Evolutionary conservation across 37 sponge, comb jelly and placozoan species (phyloP), one percentile per base, ranked within the genome.

Genomic region (Ephydatia muelleri): DNA sequence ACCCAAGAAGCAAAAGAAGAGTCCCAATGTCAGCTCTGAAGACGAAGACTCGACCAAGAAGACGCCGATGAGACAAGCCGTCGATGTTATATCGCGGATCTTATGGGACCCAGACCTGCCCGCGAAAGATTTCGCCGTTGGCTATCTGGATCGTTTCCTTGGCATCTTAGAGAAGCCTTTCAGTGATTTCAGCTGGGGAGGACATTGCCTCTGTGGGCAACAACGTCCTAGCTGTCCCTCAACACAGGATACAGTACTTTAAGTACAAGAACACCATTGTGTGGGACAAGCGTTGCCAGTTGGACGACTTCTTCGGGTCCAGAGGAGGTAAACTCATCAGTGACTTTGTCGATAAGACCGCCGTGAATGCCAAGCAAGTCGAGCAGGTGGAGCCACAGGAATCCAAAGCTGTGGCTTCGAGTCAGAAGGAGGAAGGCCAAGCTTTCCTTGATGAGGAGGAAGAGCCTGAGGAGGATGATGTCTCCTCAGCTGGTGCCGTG

Each of bases 171-270:
- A 98, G 77, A 94, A 96, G 65, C 92, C 95, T 4, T 98, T 98
- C 71, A 68, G 25, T 26, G 83, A 85, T 21, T 98, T 98, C 72
- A 90, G 92, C 86, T 98, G 99, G 99, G n/a, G 97, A 96, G 79
- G 95, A 98, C 39, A 68, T 98, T 2, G 82, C 99, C 28, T 81
- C 95, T n/a, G 97, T 94, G n/a, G 93, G 95, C 39, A 47, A 66
- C n/a, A 83, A 92, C 67, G 91, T 93, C 8, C 90, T 98, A 64
- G 95, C 97, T 38, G 86, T 98, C 26, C 97, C 99, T 5, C 92
- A 96, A 68, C 99, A 98, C 72, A 79, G 99, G 40, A 94, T 98
- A 31, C 95, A 98, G 75, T 98, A 98, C 77, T 96, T 98, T 90
- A 98, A 98, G 79, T 94, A 91, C 73, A 89, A 86, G 72, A 90